These are phyloP conservation scores for Beris morrisii DNA, from an alignment of 2,888 invertebrate species.

Conservation along the genomic window DNA sequence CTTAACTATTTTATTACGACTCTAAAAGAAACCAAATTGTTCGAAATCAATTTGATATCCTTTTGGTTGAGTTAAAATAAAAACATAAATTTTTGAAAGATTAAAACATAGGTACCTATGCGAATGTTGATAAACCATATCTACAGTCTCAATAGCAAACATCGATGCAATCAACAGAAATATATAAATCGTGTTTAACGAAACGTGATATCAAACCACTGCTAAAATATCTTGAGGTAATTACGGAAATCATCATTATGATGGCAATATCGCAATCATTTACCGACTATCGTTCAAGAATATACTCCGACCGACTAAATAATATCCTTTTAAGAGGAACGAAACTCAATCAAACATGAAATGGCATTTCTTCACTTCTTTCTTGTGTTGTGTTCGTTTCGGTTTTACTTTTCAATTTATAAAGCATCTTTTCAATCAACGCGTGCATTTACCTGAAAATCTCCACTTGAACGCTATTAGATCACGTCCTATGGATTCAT, in stretches of 20 bases:
- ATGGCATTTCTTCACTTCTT: constrained; percentile 9
- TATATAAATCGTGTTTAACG: background rate
- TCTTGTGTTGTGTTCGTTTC: constrained; percentile 10
- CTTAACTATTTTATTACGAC: no score
- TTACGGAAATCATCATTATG: constrained; percentile 5
- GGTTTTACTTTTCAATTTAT: constrained; percentile 2
- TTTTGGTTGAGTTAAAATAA: no score
- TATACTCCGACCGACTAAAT: constrained; percentile 13
- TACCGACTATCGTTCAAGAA: constrained; percentile 3
- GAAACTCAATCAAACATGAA: constrained; percentile 28
- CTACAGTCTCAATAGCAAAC: no score
- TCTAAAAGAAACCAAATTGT: no score
- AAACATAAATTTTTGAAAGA: no score
- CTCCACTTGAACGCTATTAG: constrained; percentile 23
- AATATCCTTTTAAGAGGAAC: constrained; percentile 29
- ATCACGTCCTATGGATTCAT: constrained; percentile 33
- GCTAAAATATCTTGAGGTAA: background rate
- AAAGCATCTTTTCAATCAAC: background rate
- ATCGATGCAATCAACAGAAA: background rate
- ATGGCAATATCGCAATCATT: constrained; percentile 4
- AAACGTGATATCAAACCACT: background rate
- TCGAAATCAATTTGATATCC: no score
- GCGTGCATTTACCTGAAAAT: constrained; percentile 1
- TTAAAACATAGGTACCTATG: no score
- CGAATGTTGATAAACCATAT: no score